Conservation (phyloP, 2,797 vertebrate species). For the Myiotriccus ornatus region DNA sequence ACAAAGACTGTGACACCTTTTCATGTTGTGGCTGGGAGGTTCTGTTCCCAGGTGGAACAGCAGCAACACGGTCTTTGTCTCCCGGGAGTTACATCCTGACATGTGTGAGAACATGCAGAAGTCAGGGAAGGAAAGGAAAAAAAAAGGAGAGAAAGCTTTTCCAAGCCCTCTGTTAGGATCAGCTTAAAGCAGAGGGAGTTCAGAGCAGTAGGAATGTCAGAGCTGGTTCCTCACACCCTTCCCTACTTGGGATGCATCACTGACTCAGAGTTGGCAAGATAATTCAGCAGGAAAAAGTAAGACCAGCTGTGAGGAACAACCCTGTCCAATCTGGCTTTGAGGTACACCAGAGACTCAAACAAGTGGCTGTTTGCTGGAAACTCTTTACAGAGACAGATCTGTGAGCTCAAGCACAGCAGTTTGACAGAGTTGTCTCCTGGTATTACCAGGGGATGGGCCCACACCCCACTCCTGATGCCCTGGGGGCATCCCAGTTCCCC, state of each 20-base stretch:
- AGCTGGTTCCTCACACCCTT: not conserved
- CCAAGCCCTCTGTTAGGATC: accelerated
- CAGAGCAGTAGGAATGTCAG: not conserved
- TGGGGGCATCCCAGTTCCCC: not conserved
- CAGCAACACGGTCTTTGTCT: not conserved
- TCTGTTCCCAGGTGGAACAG: not conserved
- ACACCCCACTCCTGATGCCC: not conserved
- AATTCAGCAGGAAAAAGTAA: not conserved
- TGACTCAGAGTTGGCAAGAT: not conserved
- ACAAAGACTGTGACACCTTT: accelerated
- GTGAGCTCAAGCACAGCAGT: not conserved
- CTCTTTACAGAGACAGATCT: not conserved
- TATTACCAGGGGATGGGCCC: not conserved
- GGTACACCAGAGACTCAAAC: not conserved
- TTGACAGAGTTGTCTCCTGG: not conserved
- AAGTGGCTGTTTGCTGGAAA: not conserved
- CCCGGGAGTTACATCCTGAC: not conserved
- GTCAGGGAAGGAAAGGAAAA: not conserved
- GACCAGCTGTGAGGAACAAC: accelerated
- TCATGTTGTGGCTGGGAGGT: not conserved
- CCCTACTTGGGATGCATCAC: not conserved
- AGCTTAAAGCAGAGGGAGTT: not conserved
- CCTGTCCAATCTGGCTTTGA: not conserved
- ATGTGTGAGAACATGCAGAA: accelerated
- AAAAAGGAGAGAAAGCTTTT: not conserved